These are phyloP conservation scores for Reinhardtius hippoglossoides DNA, from an alignment of 2,113 vertebrate species.

Conservation along the genomic window DNA sequence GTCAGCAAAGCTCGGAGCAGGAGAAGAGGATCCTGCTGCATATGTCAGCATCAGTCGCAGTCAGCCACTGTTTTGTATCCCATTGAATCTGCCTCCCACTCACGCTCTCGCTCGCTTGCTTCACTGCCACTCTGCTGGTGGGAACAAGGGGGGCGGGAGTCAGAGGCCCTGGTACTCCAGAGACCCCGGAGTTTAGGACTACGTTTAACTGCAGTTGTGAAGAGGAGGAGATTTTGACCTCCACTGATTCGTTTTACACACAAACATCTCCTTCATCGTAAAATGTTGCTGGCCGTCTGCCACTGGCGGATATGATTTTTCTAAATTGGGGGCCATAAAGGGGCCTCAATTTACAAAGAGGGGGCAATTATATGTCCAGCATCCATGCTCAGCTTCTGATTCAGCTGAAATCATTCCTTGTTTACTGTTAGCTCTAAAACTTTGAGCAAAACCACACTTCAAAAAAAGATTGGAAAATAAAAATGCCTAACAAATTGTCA, in stretches of 20 bases:
- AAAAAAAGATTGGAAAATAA: no score
- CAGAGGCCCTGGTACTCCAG: constrained; percentile 31
- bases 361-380: no score
- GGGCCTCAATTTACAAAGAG: no score
- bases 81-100: constrained; percentile 64
- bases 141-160: constrained; percentile 53
- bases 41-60: constrained; percentile 48
- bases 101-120: constrained; percentile 25
- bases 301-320: not conserved
- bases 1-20: constrained; percentile 45
- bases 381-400: not conserved
- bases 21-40: constrained; percentile 55
- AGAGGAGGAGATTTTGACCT: constrained; percentile 53
- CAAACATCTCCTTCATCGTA: constrained; percentile 17
- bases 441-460: no score
- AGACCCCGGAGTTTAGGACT: constrained; percentile 42
- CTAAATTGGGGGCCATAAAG: no score
- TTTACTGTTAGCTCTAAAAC: not conserved
- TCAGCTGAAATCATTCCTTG: no score
- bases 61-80: constrained; percentile 33
- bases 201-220: constrained; percentile 46
- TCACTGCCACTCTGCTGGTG: constrained; percentile 45
- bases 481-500: no score
- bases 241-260: constrained; percentile 63
- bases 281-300: not conserved